A percentile compares a stretch with the other conserved stretches of the same genome.
Evolutionary conservation across 2,888 invertebrate species (phyloP).

Genomic region (Enchytraeus crypticus): DNA sequence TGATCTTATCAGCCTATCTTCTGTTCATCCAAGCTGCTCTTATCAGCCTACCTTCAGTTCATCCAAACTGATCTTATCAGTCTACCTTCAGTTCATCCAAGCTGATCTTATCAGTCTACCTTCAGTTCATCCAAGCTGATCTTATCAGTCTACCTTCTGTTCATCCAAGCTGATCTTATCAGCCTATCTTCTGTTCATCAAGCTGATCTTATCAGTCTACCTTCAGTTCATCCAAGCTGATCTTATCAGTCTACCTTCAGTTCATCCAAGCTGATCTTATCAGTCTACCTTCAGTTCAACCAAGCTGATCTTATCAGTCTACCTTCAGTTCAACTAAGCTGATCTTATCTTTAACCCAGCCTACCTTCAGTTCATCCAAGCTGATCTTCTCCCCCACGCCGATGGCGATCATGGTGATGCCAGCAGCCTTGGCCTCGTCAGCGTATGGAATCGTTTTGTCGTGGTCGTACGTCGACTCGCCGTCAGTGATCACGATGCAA

Average conservation of each 20-base stretch:
- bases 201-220: background rate
- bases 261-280: background rate
- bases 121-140: no score
- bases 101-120: no score
- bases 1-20: no score
- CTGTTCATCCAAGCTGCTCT: no score
- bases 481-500: constrained; percentile 35
- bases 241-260: background rate
- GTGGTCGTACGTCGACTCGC: constrained; percentile 33
- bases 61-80: no score
- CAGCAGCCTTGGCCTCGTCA: constrained; percentile 12
- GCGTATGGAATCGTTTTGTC: constrained; percentile 17
- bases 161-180: no score
- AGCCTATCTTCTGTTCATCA: background rate
- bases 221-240: background rate
- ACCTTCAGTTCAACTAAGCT: background rate
- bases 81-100: no score
- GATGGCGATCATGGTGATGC: constrained; percentile 19
- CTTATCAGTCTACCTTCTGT: no score
- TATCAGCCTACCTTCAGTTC: no score
- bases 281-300: background rate
- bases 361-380: constrained; percentile 15
- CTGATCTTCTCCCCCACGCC: constrained; percentile 17
- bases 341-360: no score
- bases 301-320: background rate